Base-by-base conservation (phyloP, 2,888 invertebrate species). In the Eretmocerus hayati region DNA sequence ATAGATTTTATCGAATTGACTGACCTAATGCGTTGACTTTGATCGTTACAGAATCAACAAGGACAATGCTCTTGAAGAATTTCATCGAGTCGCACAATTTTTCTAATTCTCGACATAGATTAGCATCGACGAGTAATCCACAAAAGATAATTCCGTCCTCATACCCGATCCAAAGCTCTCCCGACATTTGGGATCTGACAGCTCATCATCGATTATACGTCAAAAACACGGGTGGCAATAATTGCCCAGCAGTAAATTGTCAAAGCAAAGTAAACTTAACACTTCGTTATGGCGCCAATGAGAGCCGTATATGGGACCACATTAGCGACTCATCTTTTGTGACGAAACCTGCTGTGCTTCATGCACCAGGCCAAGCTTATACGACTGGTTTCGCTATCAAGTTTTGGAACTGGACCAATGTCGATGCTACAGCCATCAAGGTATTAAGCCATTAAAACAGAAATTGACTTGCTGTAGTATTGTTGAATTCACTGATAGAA, bases 331-430 rank as follows among this genome's bases (percentile, higher is more conserved):
- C 80, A 60, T 81, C 85, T 39, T 85, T 81, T 62, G 84, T 84
- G 2, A 85, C 87, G 78, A 79, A 78, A 45, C 87, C 88, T 0
- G 83, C 81, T 21, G 77, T 82, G 6, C 80, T 87, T 45, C 62
- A 62, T 47, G 62, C 50, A 61, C 71, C 57, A 45, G 73, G 46
- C 38, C 76, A 77, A 58, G 74, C 77, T 1, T 77, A 79, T 40
- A 78, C 85, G 54, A 76, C 81, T 42, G 88, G 89, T 0, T 89
- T 87, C 70, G 84, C 86, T 16, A 72, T 89, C 58, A 89, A 89
- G 74, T 83, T 87, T 70, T 89, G 89, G 88, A 83, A 85, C 62
- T 89, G 86, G 86, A 78, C n/a, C 9, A 5, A 4, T 9, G 15
- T 4, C 2, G 8, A 8, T n/a, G 4, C 19, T 16, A 11, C 21